Percentiles rank a stretch among this genome's conserved stretches.
phyloP scores from a whole-genome alignment of 1,140 invertebrate species.

The Proctacanthus coquilletti region DNA sequence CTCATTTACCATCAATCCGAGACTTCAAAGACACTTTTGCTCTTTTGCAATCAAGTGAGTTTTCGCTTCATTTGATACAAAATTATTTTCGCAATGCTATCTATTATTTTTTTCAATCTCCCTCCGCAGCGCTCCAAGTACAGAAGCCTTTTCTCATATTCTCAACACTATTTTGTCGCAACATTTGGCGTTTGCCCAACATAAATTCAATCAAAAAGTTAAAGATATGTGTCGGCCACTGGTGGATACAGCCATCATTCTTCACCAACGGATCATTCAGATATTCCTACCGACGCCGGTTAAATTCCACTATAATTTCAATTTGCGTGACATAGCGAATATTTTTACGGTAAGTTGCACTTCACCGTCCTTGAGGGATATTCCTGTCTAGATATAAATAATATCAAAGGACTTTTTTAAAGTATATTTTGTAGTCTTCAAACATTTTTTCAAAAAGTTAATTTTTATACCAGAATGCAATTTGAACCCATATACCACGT shows the following conservation, averaged over 20 bases:
- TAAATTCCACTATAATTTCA: slow-evolving; percentile 93
- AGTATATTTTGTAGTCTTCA: too few species aligned
- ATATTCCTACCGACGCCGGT: slow-evolving; percentile 80
- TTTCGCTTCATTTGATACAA: not conserved
- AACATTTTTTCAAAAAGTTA: too few species aligned
- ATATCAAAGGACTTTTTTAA: too few species aligned
- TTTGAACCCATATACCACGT: too few species aligned
- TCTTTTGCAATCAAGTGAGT: slow-evolving; percentile 71
- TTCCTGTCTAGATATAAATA: too few species aligned
- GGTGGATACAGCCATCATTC: slow-evolving; percentile 51
- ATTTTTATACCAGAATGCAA: not conserved
- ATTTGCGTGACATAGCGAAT: slow-evolving; percentile 82
- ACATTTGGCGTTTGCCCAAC: slow-evolving; percentile 49
- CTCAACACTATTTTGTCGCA: slow-evolving; percentile 68
- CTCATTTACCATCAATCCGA: slow-evolving; percentile 81
- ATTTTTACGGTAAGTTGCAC: slow-evolving; percentile 63
- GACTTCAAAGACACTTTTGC: slow-evolving; percentile 81
- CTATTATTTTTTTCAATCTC: slow-evolving; percentile 4
- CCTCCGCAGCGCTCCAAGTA: slow-evolving; percentile 56
- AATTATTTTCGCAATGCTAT: not conserved
- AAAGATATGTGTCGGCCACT: slow-evolving; percentile 40
- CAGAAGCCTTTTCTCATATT: slow-evolving; percentile 68
- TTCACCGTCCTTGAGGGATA: too few species aligned
- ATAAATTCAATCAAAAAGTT: slow-evolving; percentile 32
- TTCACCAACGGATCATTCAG: slow-evolving; percentile 61